Evolutionary conservation across 2,888 invertebrate species (phyloP).

Genomic region (Drosophila borborema): DNA sequence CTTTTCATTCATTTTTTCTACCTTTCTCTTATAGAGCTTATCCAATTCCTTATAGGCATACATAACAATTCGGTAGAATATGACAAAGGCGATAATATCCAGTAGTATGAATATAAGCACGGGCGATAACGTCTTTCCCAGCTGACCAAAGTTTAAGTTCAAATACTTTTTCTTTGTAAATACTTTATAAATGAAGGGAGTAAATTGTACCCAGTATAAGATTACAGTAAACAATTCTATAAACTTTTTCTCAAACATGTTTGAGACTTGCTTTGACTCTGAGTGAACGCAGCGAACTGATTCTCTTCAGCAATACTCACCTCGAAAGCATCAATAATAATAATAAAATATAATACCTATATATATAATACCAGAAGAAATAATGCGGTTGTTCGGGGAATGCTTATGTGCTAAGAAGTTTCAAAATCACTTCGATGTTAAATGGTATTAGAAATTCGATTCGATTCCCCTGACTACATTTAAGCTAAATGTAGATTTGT

Average conservation of each 20-base stretch:
- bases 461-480: too few relatives aligned
- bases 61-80: not conserved
- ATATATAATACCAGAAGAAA: not conserved
- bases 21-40: not conserved
- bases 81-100: not conserved
- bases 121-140: conserved; percentile 7
- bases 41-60: not conserved
- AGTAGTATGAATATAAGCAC: conserved; percentile 20
- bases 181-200: not conserved
- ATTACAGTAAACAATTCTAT: conserved; percentile 26
- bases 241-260: conserved; percentile 36
- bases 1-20: not conserved
- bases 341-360: not conserved
- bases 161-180: not conserved
- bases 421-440: too few relatives aligned
- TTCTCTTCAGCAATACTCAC: not conserved
- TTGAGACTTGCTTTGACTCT: not conserved
- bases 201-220: conserved; percentile 19
- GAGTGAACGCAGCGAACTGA: conserved; percentile 2
- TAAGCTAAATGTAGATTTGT: not conserved
- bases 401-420: not conserved
- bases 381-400: not conserved
- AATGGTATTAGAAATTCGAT: too few relatives aligned
- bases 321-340: not conserved
- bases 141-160: not conserved